Evolutionary conservation across 2,113 vertebrate genomes (phyloP), one percentile per base, ranked within the genome.

Genomic region (Fulica atra): DNA sequence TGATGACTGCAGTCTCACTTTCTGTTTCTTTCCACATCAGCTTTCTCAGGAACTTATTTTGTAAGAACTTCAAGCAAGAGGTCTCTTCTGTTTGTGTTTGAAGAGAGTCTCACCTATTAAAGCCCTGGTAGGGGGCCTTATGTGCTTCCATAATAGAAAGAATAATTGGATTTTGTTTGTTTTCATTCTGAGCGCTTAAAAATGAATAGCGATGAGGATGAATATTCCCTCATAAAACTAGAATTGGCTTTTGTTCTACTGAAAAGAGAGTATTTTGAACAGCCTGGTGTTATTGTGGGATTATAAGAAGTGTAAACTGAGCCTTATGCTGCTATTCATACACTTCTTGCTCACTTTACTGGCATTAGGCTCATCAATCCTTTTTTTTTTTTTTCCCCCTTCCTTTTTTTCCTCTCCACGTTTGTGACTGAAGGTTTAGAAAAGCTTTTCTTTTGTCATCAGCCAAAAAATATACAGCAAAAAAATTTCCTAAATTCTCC

Each of bases 401-500:
- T 12, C 21, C 21, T 19, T 46, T 46, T 46, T 46, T 18, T 18
- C 21, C 23, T 13, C 50, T 24, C 10, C 23, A 0, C 2, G 0
- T 60, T 76, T 89, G 18, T 68, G 69, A 42, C 24, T 42, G 28
- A 51, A 46, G 14, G 3, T 46, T 85, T 64, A 64, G 19, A 70
- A 83, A 44, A 57, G 2, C 20, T 29, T 81, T 63, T 71, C 8
- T 68, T 46, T 64, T 16, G 3, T 31, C 4, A 18, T 42, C 10
- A 38, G 35, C 6, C 4, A 68, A 7, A 46, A 48, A 48, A 48
- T 28, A 57, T 46, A n/a, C 36, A n/a, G 33, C 19, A 63, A 69
- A 80, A 20, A 72, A 13, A 4, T 0, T 0, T 16, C 2, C 1
- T 3, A 18, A 36, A 12, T 71, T 63, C 14, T 64, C 14, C 1